Percentiles rank a stretch among this genome's conserved stretches.
Evolutionary conservation across 2,797 vertebrate species (phyloP).

Genomic region (Lerista edwardsae): DNA sequence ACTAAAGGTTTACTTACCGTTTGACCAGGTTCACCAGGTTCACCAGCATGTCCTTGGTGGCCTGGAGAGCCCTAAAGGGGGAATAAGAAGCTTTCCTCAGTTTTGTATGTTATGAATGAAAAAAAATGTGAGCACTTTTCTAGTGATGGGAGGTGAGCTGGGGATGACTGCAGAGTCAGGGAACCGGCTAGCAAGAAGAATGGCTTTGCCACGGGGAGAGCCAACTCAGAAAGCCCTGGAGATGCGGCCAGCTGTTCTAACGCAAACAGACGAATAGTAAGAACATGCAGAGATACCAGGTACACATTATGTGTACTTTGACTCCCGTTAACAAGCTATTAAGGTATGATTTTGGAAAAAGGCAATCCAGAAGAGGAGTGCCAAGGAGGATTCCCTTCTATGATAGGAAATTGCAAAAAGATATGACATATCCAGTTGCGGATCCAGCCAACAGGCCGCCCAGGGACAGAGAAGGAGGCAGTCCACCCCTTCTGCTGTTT

Average conservation of each 20-base stretch:
- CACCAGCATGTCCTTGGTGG: slow-evolving; percentile 90
- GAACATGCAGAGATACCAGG: not conserved
- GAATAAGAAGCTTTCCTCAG: not conserved
- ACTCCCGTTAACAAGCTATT: not conserved
- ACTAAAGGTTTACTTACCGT: slow-evolving; percentile 81
- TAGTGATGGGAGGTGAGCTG: not conserved
- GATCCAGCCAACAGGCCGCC: too few species aligned
- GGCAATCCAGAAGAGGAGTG: not conserved
- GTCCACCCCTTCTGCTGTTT: too few species aligned
- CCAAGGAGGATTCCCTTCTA: not conserved
- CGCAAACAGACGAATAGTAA: not conserved
- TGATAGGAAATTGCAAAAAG: not conserved
- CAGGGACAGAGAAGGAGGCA: too few species aligned
- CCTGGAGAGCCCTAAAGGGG: slow-evolving; percentile 89
- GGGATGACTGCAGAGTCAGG: not conserved
- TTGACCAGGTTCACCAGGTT: slow-evolving; percentile 96
- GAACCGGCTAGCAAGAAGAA: not conserved
- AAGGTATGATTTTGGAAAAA: not conserved
- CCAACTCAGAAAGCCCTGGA: not conserved
- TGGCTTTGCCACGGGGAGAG: not conserved
- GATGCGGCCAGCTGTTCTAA: not conserved
- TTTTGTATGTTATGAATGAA: not conserved
- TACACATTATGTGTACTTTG: not conserved
- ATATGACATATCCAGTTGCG: too few species aligned
- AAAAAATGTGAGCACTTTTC: not conserved